phyloP scores from a whole-genome alignment of 2,888 invertebrate genomes.

The Tipula lateralis region DNA sequence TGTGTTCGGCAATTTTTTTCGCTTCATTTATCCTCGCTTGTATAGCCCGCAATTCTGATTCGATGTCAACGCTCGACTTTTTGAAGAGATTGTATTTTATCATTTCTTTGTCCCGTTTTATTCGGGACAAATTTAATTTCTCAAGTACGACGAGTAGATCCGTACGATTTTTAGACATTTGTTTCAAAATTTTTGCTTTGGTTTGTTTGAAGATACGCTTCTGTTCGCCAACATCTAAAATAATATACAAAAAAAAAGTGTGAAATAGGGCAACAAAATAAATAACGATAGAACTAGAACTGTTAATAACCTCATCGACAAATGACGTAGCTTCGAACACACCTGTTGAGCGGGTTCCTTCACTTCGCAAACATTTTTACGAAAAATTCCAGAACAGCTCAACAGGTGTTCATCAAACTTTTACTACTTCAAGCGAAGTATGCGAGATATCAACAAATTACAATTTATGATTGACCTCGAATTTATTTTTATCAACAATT shows the following conservation, averaged over 20 bases:
- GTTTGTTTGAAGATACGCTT: conserved; percentile 38
- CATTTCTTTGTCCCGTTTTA: conserved; percentile 39
- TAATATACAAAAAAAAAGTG: conserved; percentile 36
- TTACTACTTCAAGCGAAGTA: no score
- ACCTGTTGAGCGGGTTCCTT: no score
- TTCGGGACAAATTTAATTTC: conserved; percentile 40
- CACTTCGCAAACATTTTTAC: no score
- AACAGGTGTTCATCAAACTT: no score
- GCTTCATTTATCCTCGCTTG: conserved; percentile 42
- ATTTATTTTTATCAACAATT: no score
- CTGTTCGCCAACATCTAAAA: conserved; percentile 41
- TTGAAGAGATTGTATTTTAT: conserved; percentile 39
- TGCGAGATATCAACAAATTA: no score
- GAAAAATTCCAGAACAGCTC: no score
- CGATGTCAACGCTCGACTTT: conserved; percentile 38
- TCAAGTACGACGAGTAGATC: neutral
- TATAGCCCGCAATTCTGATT: conserved; percentile 36
- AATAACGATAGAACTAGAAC: no score
- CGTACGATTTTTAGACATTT: conserved; percentile 41
- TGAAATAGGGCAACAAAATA: no score
- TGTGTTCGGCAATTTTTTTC: conserved; percentile 47
- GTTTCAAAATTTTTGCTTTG: conserved; percentile 38
- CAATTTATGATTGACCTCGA: no score
- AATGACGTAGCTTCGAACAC: no score
- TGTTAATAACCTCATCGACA: no score